Conservation (phyloP, 2,888 invertebrate species). For the Mongoloraphidia duomilia region DNA sequence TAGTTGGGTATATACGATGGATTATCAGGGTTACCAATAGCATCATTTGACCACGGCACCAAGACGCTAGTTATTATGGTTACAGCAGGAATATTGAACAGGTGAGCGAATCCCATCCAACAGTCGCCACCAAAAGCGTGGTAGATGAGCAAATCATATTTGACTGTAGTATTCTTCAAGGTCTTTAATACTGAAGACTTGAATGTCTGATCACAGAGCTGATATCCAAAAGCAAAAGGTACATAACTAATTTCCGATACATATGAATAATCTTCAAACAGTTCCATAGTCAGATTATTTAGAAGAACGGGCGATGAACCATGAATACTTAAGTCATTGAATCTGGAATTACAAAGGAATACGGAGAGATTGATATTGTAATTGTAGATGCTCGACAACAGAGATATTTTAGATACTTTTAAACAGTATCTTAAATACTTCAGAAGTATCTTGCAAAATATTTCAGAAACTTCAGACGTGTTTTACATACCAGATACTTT, state of each 20-base stretch:
- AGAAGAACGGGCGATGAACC: conserved; percentile 9
- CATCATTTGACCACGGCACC: conserved; percentile 40
- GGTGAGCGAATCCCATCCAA: conserved; percentile 40
- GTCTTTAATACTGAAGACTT: conserved; percentile 3
- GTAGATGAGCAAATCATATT: conserved; percentile 31
- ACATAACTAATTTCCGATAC: no score
- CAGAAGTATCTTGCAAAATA: no score
- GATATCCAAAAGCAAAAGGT: no score
- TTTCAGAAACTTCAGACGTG: no score
- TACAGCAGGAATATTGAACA: conserved; percentile 39
- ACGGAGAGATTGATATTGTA: no score
- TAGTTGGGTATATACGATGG: conserved; percentile 42
- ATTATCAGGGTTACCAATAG: conserved; percentile 40
- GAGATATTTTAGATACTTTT: no score
- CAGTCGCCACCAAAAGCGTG: conserved; percentile 48
- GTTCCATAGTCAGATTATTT: conserved; percentile 9
- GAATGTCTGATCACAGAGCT: neutral
- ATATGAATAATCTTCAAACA: no score
- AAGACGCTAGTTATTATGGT: conserved; percentile 37
- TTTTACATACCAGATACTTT: no score
- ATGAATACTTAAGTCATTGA: conserved; percentile 13
- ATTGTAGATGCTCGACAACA: no score
- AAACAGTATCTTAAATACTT: no score
- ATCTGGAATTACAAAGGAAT: conserved; percentile 10
- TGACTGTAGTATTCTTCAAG: conserved; percentile 8